These are phyloP conservation scores for Microplitis demolitor DNA, from an alignment of 1,140 invertebrate species.

Conservation along the genomic window DNA sequence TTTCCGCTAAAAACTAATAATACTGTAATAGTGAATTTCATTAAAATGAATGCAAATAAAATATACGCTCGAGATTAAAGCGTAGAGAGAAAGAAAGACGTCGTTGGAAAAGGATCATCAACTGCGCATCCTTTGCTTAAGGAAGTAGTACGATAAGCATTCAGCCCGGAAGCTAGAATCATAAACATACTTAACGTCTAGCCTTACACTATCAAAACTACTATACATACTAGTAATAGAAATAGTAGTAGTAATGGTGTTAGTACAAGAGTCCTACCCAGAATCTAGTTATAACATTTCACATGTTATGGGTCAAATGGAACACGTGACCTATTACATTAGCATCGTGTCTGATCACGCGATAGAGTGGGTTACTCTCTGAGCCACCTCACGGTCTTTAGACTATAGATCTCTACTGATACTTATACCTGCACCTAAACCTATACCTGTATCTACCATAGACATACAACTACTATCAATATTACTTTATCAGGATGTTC, in stretches of 20 bases:
- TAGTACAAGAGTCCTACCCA: neutral
- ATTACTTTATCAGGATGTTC: neutral
- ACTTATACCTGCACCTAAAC: too few relatives aligned
- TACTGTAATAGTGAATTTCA: too few relatives aligned
- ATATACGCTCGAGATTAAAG: too few relatives aligned
- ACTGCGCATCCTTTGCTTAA: neutral
- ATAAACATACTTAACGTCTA: constrained; percentile 1
- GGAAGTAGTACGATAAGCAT: neutral
- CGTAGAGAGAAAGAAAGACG: neutral
- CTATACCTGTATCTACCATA: too few relatives aligned
- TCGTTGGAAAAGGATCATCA: constrained; percentile 5
- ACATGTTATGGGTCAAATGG: neutral
- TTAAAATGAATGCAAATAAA: too few relatives aligned
- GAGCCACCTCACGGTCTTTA: too few relatives aligned
- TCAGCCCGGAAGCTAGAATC: neutral
- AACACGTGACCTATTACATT: constrained; percentile 1
- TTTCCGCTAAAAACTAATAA: too few relatives aligned
- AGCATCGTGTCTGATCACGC: constrained; percentile 2
- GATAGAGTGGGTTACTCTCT: neutral
- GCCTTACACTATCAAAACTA: too few relatives aligned
- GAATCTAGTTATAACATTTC: neutral
- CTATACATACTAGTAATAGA: too few relatives aligned
- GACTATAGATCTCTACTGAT: too few relatives aligned
- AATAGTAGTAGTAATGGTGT: neutral
- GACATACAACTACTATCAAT: neutral